Percentiles rank a stretch among this genome's conserved stretches.
Conservation (phyloP, 2,888 invertebrate species). For the Rhopalosiphum nymphaeae region DNA sequence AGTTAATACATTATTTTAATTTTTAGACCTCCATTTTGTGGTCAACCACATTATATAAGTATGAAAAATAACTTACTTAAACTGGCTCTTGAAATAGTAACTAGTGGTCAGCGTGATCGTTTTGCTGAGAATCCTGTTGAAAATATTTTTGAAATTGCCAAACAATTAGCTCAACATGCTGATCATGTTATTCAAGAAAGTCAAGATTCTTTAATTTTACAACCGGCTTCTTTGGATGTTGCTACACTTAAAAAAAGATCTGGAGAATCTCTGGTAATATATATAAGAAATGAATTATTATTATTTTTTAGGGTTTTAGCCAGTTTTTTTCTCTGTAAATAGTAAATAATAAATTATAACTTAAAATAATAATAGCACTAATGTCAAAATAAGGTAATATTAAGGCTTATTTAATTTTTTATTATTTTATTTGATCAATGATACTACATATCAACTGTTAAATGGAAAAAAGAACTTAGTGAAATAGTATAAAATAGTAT, state of each 20-base stretch:
- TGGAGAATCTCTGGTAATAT: constrained; percentile 82
- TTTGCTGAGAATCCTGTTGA: constrained; percentile 89
- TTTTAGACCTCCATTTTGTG: constrained; percentile 75
- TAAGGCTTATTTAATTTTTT: background rate
- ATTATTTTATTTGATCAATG: background rate
- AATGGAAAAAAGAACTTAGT: no score
- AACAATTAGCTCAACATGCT: constrained; percentile 81
- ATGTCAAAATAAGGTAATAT: background rate
- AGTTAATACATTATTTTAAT: constrained; percentile 65
- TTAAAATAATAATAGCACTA: background rate
- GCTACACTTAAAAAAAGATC: constrained; percentile 87
- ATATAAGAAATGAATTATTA: background rate
- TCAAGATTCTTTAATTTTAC: constrained; percentile 89
- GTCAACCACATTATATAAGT: constrained; percentile 79
- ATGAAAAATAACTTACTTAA: constrained; percentile 81
- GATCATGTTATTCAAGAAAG: constrained; percentile 90
- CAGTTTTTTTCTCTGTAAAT: background rate
- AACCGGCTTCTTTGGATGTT: constrained; percentile 90
- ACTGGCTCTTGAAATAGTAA: constrained; percentile 87
- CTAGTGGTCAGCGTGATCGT: constrained; percentile 89
- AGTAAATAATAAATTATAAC: background rate
- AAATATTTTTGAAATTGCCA: constrained; percentile 81
- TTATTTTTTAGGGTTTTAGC: background rate
- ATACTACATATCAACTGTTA: background rate
- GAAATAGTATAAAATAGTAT: no score